Evolutionary conservation across 2,797 vertebrate genomes (phyloP), one percentile per base, ranked within the genome.

Genomic region (Thunnus albacares): DNA sequence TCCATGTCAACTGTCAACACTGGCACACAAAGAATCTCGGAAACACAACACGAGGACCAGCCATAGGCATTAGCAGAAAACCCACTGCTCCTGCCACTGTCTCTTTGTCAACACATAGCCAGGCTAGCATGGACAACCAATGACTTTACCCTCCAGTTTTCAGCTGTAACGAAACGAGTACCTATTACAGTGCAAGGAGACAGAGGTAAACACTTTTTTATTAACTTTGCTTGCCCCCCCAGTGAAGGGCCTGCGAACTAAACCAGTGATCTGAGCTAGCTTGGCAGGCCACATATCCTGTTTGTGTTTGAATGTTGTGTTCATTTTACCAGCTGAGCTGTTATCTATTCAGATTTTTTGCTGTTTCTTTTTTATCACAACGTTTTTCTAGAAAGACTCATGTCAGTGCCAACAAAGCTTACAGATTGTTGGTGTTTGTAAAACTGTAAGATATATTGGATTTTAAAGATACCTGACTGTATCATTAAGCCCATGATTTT

Each of bases 1-100:
- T 91, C 70, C 90, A 90, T 91, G 91, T 89, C 91, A 90, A 83
- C 84, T 93, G 91, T 93, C 93, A 94, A 92, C 91, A 92, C 67
- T 83, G 89, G 83, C 80, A 90, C 93, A 92, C 93, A 92, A 93
- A 92, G 92, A 93, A 89, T 91, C 83, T 83, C 65, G 86, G 80
- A 82, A 90, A 88, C 85, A 90, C 82, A 84, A 87, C 91, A 91
- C 90, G 91, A 92, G 91, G 90, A 92, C 47, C 81, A 89, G 81
- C 89, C 87, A 69, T 79, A 83, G 82, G 72, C 86, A 90, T 74
- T 41, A 82, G 86, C 89, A 86, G 87, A 7, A 68, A 76, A 80
- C 3, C 81, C 79, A 73, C 90, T 84, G 89, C 82, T 86, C 45
- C 80, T 84, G 83, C 85, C 79, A 58, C 41, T 82, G 86, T 79